Evolutionary conservation across 2,888 invertebrate genomes (phyloP), one percentile per base, ranked within the genome.

Genomic region (Phasia obesa): DNA sequence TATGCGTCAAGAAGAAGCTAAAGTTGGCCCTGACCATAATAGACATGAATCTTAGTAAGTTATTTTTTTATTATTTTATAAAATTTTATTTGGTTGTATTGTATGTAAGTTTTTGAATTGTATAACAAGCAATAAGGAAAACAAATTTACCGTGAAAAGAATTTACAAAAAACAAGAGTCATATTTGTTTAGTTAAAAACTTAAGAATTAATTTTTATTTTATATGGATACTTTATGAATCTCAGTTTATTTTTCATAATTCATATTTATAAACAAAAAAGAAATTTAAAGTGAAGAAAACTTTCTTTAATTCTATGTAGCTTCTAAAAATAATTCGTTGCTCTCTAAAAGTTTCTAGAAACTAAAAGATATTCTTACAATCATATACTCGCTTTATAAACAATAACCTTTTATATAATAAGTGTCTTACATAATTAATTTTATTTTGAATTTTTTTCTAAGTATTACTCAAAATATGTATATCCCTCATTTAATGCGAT

Each of bases 11-110:
- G 62, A 17, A 15, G 23, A 51, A 59, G 11, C 44, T 47, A 51
- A 69, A 27, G 9, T 3, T 55, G 15, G 2, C 4, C 13, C 44
- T 60, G 49, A 71, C 17, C 42, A 35, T 27, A 31, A 57, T n/a
- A n/a, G n/a, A 31, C 59, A 67, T 42, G 70, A 71, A 27, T 38
- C 57, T 23, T 62, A 79, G 80, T 77, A 84, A 83, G 83, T 83
- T 64, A 31, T 31, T n/a, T 51, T 57, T 44, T 51, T 44, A 7
- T 53, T 53, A 23, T 35, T 53, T 71, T 71, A 44, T 15, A 64
- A 13, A 15, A 15, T 49, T 47, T 47, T 1, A 19, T 15, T 47
- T 7, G 49, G 51, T 67, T 53, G 51, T 67, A 51, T 49, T 44
- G 44, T 19, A 35, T 31, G 15, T 35, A 53, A 31, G 6, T 51